A percentile compares a stretch with the other conserved stretches of the same genome.
Evolutionary conservation across 2,113 vertebrate genomes (phyloP).

Genomic region (Pluvianellus socialis): DNA sequence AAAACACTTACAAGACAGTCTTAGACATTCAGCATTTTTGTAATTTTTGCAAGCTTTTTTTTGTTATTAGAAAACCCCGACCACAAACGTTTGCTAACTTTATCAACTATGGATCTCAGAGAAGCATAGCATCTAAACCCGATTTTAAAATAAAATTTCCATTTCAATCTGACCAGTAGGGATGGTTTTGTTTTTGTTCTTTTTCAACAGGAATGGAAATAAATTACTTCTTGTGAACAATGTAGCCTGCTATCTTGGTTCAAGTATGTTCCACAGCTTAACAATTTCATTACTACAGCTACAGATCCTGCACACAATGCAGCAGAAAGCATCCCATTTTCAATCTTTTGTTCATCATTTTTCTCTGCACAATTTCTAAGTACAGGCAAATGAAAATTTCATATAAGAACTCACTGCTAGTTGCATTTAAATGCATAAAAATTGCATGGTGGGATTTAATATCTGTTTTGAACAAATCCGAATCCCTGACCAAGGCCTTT

Average conservation of each 20-base stretch:
- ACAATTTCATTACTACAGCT: background rate
- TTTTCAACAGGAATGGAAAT: background rate
- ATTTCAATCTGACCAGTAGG: background rate
- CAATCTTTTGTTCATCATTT: background rate
- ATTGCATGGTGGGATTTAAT: background rate
- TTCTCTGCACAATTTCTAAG: background rate
- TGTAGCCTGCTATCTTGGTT: background rate
- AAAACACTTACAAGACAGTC: background rate
- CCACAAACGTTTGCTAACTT: background rate
- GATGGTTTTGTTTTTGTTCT: background rate
- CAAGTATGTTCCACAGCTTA: background rate
- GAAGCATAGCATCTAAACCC: background rate
- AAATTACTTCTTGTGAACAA: background rate
- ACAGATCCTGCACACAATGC: background rate
- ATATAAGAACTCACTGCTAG: background rate
- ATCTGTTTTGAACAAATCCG: background rate
- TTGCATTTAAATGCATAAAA: background rate
- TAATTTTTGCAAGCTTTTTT: background rate
- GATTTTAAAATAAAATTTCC: background rate
- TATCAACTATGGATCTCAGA: background rate
- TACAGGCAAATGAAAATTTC: background rate
- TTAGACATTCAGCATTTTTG: background rate
- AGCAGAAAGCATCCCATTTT: slow-evolving; percentile 6
- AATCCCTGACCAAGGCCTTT: slow-evolving; percentile 17
- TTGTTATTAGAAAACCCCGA: background rate